A percentile compares a stretch with the other conserved stretches of the same genome.
Conservation (phyloP, 2,113 vertebrate genomes). For the Naja naja region DNA sequence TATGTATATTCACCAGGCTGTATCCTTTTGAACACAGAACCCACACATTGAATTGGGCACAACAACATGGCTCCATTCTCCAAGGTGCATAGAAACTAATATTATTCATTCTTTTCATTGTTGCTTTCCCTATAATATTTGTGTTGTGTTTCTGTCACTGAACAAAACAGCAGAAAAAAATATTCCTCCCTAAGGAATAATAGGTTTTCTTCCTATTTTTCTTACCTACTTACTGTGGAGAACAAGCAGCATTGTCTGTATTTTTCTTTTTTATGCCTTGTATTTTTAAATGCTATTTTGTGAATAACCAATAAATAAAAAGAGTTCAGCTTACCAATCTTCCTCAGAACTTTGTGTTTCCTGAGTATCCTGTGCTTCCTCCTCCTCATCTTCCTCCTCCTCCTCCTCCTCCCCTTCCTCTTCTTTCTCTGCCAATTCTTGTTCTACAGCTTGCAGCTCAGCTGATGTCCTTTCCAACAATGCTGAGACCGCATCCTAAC, state of each 20-base stretch:
- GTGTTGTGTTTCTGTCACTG: background rate
- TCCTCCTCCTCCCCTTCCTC: constrained; percentile 55
- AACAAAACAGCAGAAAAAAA: background rate
- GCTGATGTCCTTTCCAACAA: constrained; percentile 80
- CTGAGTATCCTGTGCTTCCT: constrained; percentile 56
- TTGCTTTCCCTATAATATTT: background rate
- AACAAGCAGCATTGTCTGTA: background rate
- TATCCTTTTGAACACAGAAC: background rate
- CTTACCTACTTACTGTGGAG: background rate
- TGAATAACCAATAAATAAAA: background rate
- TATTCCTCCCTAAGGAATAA: background rate
- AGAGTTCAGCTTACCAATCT: constrained; percentile 70
- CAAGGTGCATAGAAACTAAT: background rate
- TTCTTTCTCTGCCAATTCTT: constrained; percentile 74
- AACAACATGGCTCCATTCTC: background rate
- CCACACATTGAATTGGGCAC: background rate
- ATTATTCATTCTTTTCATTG: background rate
- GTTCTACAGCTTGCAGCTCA: constrained; percentile 79
- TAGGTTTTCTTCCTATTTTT: background rate
- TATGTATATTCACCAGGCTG: background rate
- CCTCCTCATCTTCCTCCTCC: constrained; percentile 70
- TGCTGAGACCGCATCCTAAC: constrained; percentile 79
- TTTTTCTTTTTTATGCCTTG: background rate
- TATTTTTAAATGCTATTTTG: background rate
- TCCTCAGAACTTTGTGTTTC: constrained; percentile 57